Percentiles rank a stretch among this genome's conserved stretches.
Conservation (phyloP, 2,113 vertebrate species). For the Oncorhynchus clarkii region DNA sequence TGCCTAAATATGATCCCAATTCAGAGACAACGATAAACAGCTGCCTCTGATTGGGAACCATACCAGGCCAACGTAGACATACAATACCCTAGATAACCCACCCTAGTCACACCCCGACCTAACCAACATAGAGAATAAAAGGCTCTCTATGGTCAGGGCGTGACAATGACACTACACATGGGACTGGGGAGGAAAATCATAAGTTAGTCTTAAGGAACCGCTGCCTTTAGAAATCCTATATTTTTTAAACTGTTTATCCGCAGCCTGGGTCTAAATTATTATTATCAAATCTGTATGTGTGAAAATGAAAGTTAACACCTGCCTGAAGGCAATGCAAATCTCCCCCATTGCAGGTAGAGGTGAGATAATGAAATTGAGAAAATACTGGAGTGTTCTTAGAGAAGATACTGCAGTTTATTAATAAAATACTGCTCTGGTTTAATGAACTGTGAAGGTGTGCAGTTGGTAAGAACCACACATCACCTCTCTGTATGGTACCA, state of each 20-base stretch:
- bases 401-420: slow-evolving; percentile 29
- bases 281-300: slow-evolving; percentile 38
- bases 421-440: background rate
- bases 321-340: slow-evolving; percentile 37
- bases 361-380: slow-evolving; percentile 53
- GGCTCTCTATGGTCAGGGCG: no score
- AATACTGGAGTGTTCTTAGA: no score
- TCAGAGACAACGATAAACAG: no score
- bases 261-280: slow-evolving; percentile 52
- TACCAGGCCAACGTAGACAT: no score
- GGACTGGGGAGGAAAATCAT: background rate
- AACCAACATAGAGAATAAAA: no score
- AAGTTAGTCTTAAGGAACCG: background rate
- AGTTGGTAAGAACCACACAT: background rate
- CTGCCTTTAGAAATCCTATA: no score
- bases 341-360: slow-evolving; percentile 31
- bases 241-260: background rate
- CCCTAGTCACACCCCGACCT: no score
- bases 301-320: slow-evolving; percentile 53
- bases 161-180: background rate
- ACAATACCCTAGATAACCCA: no score
- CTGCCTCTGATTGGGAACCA: no score
- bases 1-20: no score
- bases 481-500: background rate
- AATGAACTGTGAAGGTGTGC: no score